phyloP scores from a whole-genome alignment of 2,888 invertebrate genomes.

The Flexamia atlantica region DNA sequence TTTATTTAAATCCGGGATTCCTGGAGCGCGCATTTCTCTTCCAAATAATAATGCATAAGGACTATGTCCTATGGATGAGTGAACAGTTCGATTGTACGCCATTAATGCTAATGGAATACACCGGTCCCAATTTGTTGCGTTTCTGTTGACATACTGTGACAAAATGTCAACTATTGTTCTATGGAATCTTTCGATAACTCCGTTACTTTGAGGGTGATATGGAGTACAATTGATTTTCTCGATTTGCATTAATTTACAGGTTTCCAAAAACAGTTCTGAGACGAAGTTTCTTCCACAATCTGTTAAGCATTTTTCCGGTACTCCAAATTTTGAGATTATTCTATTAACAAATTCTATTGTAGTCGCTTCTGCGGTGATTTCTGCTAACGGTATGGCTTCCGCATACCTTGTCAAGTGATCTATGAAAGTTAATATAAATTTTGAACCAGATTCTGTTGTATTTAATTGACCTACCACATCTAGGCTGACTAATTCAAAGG shows the following conservation, averaged over 20 bases:
- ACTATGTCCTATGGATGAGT: too few species aligned
- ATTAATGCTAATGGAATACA: not conserved
- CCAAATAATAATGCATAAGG: too few species aligned
- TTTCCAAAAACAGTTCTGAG: conserved; percentile 70
- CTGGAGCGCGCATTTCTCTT: too few species aligned
- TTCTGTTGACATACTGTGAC: conserved; percentile 69
- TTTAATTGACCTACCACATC: conserved; percentile 72
- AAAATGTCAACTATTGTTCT: conserved; percentile 71
- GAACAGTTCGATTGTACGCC: not conserved
- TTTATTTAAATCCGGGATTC: too few species aligned
- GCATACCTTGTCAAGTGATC: conserved; percentile 70
- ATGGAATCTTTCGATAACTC: conserved; percentile 71
- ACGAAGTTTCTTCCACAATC: conserved; percentile 15
- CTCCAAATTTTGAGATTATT: conserved; percentile 71
- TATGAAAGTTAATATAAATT: conserved; percentile 71
- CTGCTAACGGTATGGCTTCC: conserved; percentile 71
- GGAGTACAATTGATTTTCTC: conserved; percentile 66
- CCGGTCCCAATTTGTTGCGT: not conserved
- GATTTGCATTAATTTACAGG: conserved; percentile 64
- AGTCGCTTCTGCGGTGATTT: conserved; percentile 71
- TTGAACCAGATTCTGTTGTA: conserved; percentile 70
- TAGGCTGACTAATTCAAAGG: conserved; percentile 70
- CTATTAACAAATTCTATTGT: conserved; percentile 71
- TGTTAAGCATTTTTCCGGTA: not conserved
- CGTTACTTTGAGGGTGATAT: conserved; percentile 71